Percentiles rank a stretch among this genome's conserved stretches.
Conservation (phyloP, 2,113 vertebrate species). For the Dunckerocampus dactyliophorus region DNA sequence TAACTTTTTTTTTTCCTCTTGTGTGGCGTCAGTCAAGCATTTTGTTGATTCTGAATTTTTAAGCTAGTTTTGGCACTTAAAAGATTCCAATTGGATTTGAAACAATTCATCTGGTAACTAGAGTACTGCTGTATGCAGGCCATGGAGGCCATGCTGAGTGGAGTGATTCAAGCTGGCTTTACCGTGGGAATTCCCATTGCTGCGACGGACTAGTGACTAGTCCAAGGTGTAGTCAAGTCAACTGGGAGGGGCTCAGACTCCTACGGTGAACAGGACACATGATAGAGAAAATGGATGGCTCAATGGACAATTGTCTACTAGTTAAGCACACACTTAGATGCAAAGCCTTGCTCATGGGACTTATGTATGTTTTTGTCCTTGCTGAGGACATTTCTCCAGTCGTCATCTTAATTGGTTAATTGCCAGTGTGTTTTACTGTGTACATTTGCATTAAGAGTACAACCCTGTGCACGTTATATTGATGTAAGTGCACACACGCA, state of each 20-base stretch:
- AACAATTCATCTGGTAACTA: neutral
- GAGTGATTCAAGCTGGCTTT: too few relatives aligned
- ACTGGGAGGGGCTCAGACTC: neutral
- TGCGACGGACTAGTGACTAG: too few relatives aligned
- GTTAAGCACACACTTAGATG: neutral
- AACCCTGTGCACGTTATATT: slow-evolving; percentile 9
- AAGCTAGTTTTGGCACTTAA: neutral
- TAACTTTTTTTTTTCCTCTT: slow-evolving; percentile 27
- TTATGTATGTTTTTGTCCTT: slow-evolving; percentile 2
- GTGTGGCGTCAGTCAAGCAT: slow-evolving; percentile 12
- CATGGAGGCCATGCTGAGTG: neutral
- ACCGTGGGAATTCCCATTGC: too few relatives aligned
- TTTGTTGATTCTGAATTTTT: neutral
- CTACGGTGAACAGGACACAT: neutral
- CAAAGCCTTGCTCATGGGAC: neutral
- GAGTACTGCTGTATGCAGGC: neutral
- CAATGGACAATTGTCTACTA: neutral
- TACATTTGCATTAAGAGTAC: slow-evolving; percentile 24
- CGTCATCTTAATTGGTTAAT: neutral
- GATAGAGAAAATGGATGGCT: too few relatives aligned
- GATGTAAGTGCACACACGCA: slow-evolving; percentile 2
- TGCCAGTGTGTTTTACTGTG: neutral
- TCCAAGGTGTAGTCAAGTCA: too few relatives aligned
- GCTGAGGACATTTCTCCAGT: slow-evolving; percentile 20
- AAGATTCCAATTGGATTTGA: neutral